Percentiles rank a stretch among this genome's conserved stretches.
phyloP scores from a whole-genome alignment of 2,888 invertebrate species.

The Junonia oenone region DNA sequence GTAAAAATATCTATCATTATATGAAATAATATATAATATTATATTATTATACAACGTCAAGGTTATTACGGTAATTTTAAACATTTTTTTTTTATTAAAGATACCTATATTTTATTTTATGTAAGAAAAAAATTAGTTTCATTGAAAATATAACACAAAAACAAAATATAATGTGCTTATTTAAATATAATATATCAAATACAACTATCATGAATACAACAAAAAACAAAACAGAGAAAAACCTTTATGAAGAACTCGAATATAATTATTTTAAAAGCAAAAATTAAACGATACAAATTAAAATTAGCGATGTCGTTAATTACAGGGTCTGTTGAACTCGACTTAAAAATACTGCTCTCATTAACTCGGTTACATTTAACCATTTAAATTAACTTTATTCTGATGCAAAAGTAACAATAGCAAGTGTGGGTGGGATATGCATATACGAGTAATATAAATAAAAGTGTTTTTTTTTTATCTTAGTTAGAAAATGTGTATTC shows the following conservation, averaged over 20 bases:
- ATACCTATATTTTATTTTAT: too few species aligned
- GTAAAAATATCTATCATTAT: too few species aligned
- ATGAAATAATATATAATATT: too few species aligned
- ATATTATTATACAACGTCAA: too few species aligned
- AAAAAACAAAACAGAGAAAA: too few species aligned
- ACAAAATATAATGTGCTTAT: too few species aligned
- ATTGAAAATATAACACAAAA: too few species aligned
- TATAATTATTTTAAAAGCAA: not conserved
- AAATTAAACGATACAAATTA: not conserved
- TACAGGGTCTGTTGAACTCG: not conserved
- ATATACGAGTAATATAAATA: not conserved
- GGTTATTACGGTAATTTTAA: too few species aligned
- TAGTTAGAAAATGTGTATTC: too few species aligned
- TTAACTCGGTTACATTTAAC: constrained; percentile 1
- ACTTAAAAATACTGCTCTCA: not conserved
- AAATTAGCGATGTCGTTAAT: constrained; percentile 1
- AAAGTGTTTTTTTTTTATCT: not conserved
- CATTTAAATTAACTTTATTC: not conserved
- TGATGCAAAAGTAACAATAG: not conserved
- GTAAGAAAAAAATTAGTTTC: too few species aligned
- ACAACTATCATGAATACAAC: not conserved
- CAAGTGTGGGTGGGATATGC: not conserved
- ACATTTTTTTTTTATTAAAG: too few species aligned
- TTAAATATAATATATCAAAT: too few species aligned
- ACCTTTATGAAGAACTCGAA: not conserved